Base-by-base conservation (phyloP, 2,113 vertebrate species). In the Menidia beryllina region DNA sequence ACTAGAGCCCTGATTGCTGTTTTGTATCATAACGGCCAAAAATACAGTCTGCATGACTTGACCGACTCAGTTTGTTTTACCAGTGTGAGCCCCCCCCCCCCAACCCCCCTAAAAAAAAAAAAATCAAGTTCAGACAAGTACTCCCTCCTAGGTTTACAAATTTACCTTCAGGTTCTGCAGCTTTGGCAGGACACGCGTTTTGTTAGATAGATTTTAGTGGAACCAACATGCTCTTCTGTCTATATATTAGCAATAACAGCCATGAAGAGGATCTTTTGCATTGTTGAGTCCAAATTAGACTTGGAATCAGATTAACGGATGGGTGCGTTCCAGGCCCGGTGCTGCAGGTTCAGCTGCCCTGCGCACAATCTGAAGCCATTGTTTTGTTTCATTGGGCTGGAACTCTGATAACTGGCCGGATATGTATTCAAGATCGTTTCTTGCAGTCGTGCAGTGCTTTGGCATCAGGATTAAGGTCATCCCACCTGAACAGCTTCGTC, bases 111-210 rank as follows among this genome's bases (percentile, higher is more conserved):
- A n/a, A n/a, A n/a, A n/a, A n/a, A n/a, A n/a, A 83, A 86, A 84
- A 70, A 72, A 82, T 91, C 93, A 90, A 83, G 93, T 91, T 85
- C 81, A 89, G 88, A 89, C 92, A 91, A 77, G 89, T 62, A 75
- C 78, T 85, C 77, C 80, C 82, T 79, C 43, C 70, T 68, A 55
- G 84, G 82, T 91, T 91, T 91, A 91, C 86, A 90, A 87, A 88
- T 91, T 67, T 86, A 89, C 70, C 88, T 90, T 69, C 84, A 86
- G 85, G 88, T 86, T 84, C 50, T 90, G 79, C 81, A 88, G 77
- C 76, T 82, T 84, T 84, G 79, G 71, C 82, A 77, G 68, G 47
- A 38, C 71, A 72, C 19, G 50, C 83, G 77, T 75, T 30, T 48
- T 27, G 51, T n/a, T 30, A 14, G 56, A 59, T 58, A 45, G 12